Evolutionary conservation across 92 coral and sea anemone species (phyloP), one percentile per base, ranked within the genome.

Genomic region (Phymanthus crucifer): DNA sequence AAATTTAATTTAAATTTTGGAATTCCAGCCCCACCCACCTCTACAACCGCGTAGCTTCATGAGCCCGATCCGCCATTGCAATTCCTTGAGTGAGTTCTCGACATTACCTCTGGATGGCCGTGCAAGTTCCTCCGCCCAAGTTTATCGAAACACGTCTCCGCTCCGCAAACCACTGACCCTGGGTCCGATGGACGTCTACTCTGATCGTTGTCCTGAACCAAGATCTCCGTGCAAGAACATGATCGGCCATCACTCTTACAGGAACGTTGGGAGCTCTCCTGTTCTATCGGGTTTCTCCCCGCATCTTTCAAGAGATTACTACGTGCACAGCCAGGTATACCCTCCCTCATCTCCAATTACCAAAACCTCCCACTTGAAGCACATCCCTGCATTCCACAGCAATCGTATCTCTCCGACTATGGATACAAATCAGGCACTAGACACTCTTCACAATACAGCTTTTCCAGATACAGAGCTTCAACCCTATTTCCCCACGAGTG

Each of bases 21-120:
- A 61, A 61, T 61, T 61, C 29, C 68, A 61, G 13, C 68, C 68
- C 5, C 68, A 61, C 13, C 68, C 68, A 24, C 68, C 68, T 13
- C 29, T 29, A 27, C 68, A 61, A 27, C 68, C 68, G 13, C 32
- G 68, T 24, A 29, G 32, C 10, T 24, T 61, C 34, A 27, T 27
- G 18, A 61, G 10, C 68, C 68, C 27, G 14, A 13, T 8, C 18
- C 32, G 68, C 3, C 68, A 61, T 17, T 61, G 14, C 13, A 4
- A 24, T 61, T 12, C 33, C 68, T 1, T 11, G 34, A 27, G 17
- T 18, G 68, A 27, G 12, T 61, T 10, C 68, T 2, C 3, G 29
- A 1, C 68, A 29, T 2, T 27, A 27, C 32, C 68, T 4, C 32
- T 61, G 32, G 68, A 61, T 26, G 29, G 17, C 16, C 68, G 29